Base-by-base conservation (phyloP, 2,888 invertebrate genomes). In the Agrochola lychnidis region DNA sequence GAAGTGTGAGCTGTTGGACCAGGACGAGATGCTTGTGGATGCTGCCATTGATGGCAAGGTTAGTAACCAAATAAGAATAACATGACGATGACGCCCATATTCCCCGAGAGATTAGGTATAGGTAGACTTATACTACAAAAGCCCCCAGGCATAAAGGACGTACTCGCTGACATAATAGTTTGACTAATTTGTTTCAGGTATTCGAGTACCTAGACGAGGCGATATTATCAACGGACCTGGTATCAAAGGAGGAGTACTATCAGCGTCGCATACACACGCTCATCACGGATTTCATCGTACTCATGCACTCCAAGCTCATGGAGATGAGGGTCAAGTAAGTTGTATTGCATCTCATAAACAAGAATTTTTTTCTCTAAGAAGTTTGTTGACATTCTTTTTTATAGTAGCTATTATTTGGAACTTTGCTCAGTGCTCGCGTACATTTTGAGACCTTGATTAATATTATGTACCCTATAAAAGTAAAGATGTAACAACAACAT, bases 281-380 rank as follows among this genome's bases (percentile, higher is more conserved):
- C 14, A 97, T 99, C 72, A 98, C 99, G 0, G 99, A 99, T 95
- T 99, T 99, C 90, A 98, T 99, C 68, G 98, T 98, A 82, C 97
- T 98, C 73, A 98, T 99, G 98, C 99, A 99, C 73, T 97, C 99
- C 68, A 99, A 99, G 67, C 94, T 97, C n/a, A 96, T 96, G 94
- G 97, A 97, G 90, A 96, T 97, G 94, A 93, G 97, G 48, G 95
- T 96, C 91, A 97, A 97, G 97, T 97, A 48, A 94, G 96, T 57
- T 57, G 14, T 6, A 57, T 14, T 57, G 25, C 14, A 14, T 45
- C 45, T 45, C 45, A 14, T 14, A 14, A 36, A 7, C 51, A 51
- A 19, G 2, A 51, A 51, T 7, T 0, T 53, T 9, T 53, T 7
- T 56, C 12, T 12, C 19, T 19, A 25, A 6, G n/a, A 57, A 57